Percentiles rank a stretch among this genome's conserved stretches.
Evolutionary conservation across 2,113 vertebrate genomes (phyloP).

Genomic region (Barnardius zonarius): DNA sequence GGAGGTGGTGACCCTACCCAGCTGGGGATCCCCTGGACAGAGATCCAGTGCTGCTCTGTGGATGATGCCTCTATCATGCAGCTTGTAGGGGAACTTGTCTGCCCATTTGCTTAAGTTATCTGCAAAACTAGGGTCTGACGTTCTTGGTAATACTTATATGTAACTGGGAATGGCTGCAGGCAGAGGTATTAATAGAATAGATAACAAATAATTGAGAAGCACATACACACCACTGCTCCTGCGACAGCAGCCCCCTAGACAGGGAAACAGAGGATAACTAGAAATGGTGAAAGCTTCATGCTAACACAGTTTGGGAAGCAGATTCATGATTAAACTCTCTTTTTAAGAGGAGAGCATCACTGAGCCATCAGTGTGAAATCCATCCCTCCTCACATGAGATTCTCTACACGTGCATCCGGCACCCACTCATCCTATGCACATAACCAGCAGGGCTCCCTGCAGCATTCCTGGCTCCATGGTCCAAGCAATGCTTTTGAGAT

Average conservation of each 20-base stretch:
- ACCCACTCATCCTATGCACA: neutral
- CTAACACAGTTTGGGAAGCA: fast-evolving
- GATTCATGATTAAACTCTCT: neutral
- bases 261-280: neutral
- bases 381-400: neutral
- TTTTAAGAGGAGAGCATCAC: neutral
- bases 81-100: neutral
- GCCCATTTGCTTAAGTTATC: fast-evolving
- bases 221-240: fast-evolving
- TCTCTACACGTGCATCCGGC: fast-evolving
- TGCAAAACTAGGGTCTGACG: neutral
- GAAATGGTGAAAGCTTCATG: neutral
- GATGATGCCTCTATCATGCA: fast-evolving
- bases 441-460: neutral
- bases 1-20: fast-evolving
- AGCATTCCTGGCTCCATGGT: neutral
- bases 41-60: neutral
- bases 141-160: too few species aligned
- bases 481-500: neutral
- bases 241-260: fast-evolving
- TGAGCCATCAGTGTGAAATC: neutral
- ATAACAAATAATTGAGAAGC: neutral
- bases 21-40: neutral
- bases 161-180: neutral
- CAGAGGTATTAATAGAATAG: fast-evolving